Conservation (phyloP, 2,888 invertebrate genomes). For the Pycnomerus fuliginosus region DNA sequence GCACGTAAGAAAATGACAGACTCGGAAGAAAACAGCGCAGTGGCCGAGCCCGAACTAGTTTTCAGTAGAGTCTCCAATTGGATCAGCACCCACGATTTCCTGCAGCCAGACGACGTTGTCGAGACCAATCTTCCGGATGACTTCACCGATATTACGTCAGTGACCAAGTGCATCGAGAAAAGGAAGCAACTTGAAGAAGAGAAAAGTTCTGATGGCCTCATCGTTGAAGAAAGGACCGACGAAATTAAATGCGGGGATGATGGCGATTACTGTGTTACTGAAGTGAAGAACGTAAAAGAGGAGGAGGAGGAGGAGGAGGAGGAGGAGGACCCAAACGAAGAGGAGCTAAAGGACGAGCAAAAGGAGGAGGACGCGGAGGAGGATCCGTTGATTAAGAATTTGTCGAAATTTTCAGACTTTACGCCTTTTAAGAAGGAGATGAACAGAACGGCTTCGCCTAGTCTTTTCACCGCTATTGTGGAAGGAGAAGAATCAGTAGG, state of each 20-base stretch:
- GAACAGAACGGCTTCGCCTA: slow-evolving; percentile 36
- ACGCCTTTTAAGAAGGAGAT: slow-evolving; percentile 31
- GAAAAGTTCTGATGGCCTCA: slow-evolving; percentile 27
- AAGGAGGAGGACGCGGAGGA: slow-evolving; percentile 22
- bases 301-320: neutral
- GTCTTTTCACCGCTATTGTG: slow-evolving; percentile 41
- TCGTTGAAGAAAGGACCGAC: slow-evolving; percentile 36
- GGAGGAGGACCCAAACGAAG: neutral
- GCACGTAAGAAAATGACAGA: slow-evolving; percentile 29
- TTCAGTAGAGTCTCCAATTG: slow-evolving; percentile 45
- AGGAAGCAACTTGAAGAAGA: slow-evolving; percentile 1
- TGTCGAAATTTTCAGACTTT: slow-evolving; percentile 36
- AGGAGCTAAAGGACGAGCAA: neutral
- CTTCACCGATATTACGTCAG: slow-evolving; percentile 44
- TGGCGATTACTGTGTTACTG: neutral
- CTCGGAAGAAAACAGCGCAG: slow-evolving; percentile 19
- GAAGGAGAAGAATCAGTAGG: slow-evolving; percentile 46
- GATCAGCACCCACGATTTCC: slow-evolving; percentile 47
- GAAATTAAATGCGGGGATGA: slow-evolving; percentile 28
- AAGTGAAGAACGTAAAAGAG: neutral
- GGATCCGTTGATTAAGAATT: slow-evolving; percentile 28
- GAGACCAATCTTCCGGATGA: slow-evolving; percentile 36
- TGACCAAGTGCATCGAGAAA: slow-evolving; percentile 32
- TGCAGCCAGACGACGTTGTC: slow-evolving; percentile 27
- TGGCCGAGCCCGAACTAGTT: slow-evolving; percentile 28